Percentiles rank a stretch among this genome's conserved stretches.
Evolutionary conservation across 1,140 invertebrate species (phyloP).

Genomic region (Carposina sasakii): DNA sequence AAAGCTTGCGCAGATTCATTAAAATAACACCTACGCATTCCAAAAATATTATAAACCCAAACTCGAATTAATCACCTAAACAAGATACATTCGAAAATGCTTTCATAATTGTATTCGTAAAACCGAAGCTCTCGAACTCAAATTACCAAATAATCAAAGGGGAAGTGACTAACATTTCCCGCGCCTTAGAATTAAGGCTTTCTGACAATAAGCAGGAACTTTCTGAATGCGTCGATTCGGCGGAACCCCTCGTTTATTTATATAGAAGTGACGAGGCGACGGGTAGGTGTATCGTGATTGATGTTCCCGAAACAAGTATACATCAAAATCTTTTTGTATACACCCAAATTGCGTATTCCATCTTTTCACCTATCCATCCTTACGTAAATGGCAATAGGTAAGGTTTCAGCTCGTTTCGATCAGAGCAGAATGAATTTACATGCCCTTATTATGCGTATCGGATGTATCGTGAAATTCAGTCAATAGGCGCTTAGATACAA

Average conservation of each 20-base stretch:
- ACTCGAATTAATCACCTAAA: too few species aligned
- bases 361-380: slow-evolving; percentile 14
- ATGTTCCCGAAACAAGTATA: slow-evolving; percentile 38
- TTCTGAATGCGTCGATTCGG: slow-evolving; percentile 43
- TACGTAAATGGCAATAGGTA: slow-evolving; percentile 22
- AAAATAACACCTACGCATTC: too few species aligned
- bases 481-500: too few species aligned
- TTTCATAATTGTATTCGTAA: too few species aligned
- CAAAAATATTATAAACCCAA: too few species aligned
- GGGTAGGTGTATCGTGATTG: slow-evolving; percentile 40
- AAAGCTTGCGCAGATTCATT: too few species aligned
- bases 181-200: slow-evolving; percentile 24
- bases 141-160: too few species aligned
- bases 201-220: slow-evolving; percentile 33
- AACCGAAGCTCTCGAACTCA: too few species aligned
- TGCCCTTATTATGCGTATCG: not conserved
- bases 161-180: slow-evolving; percentile 28
- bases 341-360: slow-evolving; percentile 21
- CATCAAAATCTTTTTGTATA: slow-evolving; percentile 37
- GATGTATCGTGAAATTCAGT: too few species aligned
- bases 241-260: slow-evolving; percentile 41
- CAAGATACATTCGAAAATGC: too few species aligned
- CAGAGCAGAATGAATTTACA: slow-evolving; percentile 2
- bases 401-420: not conserved
- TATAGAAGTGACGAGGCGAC: slow-evolving; percentile 38